Conservation (phyloP, 2,888 invertebrate genomes). For the Ophion ellenae region DNA sequence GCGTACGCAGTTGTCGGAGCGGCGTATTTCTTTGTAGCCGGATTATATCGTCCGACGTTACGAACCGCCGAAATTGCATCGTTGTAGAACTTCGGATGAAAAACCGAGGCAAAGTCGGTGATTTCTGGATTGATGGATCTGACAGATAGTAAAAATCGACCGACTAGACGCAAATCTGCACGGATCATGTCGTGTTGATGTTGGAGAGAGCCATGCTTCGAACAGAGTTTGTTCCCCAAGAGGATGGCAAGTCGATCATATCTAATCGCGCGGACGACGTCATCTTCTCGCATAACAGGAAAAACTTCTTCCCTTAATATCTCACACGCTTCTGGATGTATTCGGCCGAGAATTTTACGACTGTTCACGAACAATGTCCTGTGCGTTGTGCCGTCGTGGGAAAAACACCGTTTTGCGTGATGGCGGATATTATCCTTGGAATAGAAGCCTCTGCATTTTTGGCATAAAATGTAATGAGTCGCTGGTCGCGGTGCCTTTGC, state of each 20-base stretch:
- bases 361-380: constrained; percentile 11
- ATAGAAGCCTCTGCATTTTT: constrained; percentile 66
- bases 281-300: constrained; percentile 52
- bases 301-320: constrained; percentile 7
- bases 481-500: constrained; percentile 22
- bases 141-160: background rate
- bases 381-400: background rate
- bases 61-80: background rate
- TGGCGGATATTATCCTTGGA: constrained; percentile 61
- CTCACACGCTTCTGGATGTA: background rate
- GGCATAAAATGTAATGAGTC: constrained; percentile 61
- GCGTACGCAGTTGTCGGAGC: background rate
- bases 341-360: constrained; percentile 37
- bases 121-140: background rate
- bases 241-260: constrained; percentile 56
- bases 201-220: background rate
- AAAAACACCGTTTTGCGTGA: constrained; percentile 64
- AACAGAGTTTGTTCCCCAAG: constrained; percentile 60
- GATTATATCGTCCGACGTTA: background rate
- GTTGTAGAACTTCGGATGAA: background rate
- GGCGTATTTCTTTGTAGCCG: background rate
- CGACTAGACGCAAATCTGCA: background rate
- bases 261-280: constrained; percentile 48
- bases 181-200: background rate
- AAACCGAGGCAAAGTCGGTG: background rate